These are phyloP conservation scores for Holotrichia oblita DNA, from an alignment of 1,140 invertebrate genomes.

Conservation along the genomic window DNA sequence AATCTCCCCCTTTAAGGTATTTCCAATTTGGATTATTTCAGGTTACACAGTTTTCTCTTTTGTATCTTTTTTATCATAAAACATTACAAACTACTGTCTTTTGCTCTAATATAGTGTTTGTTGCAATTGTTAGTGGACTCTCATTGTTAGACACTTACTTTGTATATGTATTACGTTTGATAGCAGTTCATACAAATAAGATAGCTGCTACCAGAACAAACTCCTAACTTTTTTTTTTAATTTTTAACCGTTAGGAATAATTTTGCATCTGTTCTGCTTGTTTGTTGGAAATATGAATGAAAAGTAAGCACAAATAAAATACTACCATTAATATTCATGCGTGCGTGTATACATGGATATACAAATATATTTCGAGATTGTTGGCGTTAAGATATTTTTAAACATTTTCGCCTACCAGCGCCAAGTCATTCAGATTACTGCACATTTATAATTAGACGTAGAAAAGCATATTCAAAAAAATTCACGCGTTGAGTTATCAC, in stretches of 20 bases:
- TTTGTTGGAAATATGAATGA: constrained; percentile 28
- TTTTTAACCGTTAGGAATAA: not conserved
- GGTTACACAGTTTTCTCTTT: too few species aligned
- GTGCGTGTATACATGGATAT: not conserved
- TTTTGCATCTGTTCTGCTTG: not conserved
- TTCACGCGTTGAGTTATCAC: not conserved
- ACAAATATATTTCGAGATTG: constrained; percentile 34
- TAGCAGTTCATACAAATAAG: too few species aligned
- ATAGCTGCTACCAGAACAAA: too few species aligned
- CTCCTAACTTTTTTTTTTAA: not conserved
- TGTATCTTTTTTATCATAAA: too few species aligned
- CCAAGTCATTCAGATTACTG: constrained; percentile 39
- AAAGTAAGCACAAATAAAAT: not conserved
- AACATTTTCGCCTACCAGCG: constrained; percentile 27
- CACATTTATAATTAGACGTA: constrained; percentile 38
- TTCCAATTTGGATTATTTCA: too few species aligned
- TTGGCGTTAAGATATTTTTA: constrained; percentile 37
- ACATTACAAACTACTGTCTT: too few species aligned
- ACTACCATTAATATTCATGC: not conserved
- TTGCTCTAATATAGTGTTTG: too few species aligned
- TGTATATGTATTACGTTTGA: too few species aligned
- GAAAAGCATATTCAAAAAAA: constrained; percentile 22
- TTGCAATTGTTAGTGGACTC: too few species aligned
- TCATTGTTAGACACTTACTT: too few species aligned
- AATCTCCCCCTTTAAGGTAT: too few species aligned